Percentiles rank a stretch among this genome's conserved stretches.
These are phyloP conservation scores for Balaenoptera acutorostrata DNA, from an alignment of 2,113 vertebrate species.

Conservation along the genomic window DNA sequence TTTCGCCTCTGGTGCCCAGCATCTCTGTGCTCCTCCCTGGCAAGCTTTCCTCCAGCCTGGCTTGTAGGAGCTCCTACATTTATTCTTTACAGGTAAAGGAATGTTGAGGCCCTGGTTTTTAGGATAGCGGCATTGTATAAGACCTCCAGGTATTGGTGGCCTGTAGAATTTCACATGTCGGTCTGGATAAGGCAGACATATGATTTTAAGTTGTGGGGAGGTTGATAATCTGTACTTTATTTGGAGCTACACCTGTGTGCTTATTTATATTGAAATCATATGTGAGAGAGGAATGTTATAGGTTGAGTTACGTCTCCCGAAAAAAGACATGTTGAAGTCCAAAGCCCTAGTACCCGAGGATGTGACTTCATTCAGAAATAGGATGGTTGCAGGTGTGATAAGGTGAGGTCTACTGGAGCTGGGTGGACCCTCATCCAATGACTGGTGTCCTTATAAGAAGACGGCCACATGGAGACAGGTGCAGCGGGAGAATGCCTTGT, in stretches of 20 bases:
- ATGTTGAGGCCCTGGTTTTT: not conserved
- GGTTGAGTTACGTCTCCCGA: not conserved
- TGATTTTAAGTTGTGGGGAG: not conserved
- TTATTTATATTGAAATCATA: not conserved
- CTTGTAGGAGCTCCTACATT: not conserved
- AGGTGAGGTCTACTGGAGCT: not conserved
- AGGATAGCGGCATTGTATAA: fast-evolving
- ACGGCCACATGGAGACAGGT: not conserved
- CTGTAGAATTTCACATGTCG: not conserved
- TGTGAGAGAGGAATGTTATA: not conserved
- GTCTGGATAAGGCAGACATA: not conserved
- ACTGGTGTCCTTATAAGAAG: not conserved
- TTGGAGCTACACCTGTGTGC: not conserved
- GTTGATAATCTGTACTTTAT: not conserved
- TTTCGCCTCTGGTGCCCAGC: not conserved
- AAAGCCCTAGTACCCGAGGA: not conserved
- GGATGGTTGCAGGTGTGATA: not conserved
- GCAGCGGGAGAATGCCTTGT: not conserved
- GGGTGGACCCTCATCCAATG: no score
- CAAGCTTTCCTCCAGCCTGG: not conserved
- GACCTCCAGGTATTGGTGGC: not conserved
- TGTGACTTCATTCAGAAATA: not conserved
- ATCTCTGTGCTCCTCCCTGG: not conserved
- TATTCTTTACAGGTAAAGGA: not conserved
- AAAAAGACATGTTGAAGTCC: not conserved